Percentiles rank a stretch among this genome's conserved stretches.
phyloP scores from a whole-genome alignment of 2,113 vertebrate genomes.

The Macroglossus sobrinus region DNA sequence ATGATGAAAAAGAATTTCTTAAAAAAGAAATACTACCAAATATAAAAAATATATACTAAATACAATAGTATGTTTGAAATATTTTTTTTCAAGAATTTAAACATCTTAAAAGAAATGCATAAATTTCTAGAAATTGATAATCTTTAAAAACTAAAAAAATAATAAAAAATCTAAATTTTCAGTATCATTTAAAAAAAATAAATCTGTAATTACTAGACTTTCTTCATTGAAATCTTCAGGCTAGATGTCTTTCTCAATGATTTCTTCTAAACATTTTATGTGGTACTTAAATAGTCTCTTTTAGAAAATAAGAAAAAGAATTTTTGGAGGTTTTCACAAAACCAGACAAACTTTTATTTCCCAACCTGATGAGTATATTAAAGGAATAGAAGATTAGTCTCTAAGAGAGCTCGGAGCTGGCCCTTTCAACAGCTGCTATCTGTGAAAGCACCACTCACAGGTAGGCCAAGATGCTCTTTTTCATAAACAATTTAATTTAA shows the following conservation, averaged over 20 bases:
- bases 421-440: background rate
- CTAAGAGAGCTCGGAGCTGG: background rate
- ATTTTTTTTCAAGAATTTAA: background rate
- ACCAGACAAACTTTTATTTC: background rate
- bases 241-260: background rate
- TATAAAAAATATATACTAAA: background rate
- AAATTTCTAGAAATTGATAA: background rate
- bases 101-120: background rate
- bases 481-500: background rate
- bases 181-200: background rate
- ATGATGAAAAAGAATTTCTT: background rate
- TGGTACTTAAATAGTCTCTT: background rate
- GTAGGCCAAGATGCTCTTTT: background rate
- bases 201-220: background rate
- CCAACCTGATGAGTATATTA: background rate
- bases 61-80: background rate
- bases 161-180: background rate
- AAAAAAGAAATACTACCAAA: background rate
- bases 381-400: background rate
- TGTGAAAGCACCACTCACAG: background rate
- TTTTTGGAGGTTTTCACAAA: background rate
- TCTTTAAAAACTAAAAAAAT: background rate
- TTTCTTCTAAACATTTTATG: background rate
- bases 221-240: background rate
- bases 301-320: background rate